These are phyloP conservation scores for Glossosoma conforme DNA, from an alignment of 1,140 invertebrate genomes.

Conservation along the genomic window DNA sequence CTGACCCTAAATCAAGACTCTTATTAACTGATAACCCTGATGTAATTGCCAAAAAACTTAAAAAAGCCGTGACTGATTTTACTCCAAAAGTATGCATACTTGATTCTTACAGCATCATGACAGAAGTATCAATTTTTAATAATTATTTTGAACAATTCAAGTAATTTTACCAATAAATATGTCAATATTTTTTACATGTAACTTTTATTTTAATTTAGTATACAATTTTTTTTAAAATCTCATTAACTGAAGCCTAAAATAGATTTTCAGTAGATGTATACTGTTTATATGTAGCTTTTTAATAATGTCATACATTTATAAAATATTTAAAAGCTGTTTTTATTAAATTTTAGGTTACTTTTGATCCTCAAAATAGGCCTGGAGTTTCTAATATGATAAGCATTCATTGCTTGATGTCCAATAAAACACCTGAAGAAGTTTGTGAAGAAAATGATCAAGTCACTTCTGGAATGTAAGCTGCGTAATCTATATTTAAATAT, in stretches of 20 bases:
- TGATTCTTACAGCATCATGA: too few species aligned
- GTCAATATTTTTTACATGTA: slow-evolving; percentile 1
- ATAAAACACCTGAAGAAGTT: slow-evolving; percentile 64
- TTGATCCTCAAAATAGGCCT: slow-evolving; percentile 69
- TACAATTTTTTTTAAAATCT: too few species aligned
- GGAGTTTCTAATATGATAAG: slow-evolving; percentile 85
- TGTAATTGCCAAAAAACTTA: slow-evolving; percentile 73
- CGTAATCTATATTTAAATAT: slow-evolving; percentile 16
- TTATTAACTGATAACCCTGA: slow-evolving; percentile 78
- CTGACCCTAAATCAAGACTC: slow-evolving; percentile 72
- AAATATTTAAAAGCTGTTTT: slow-evolving; percentile 1
- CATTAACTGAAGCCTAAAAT: too few species aligned
- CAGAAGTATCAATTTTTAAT: too few species aligned
- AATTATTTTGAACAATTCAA: too few species aligned
- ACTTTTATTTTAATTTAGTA: neutral
- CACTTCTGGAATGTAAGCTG: slow-evolving; percentile 65
- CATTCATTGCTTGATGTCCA: slow-evolving; percentile 75
- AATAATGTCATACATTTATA: neutral
- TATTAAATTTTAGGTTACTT: slow-evolving; percentile 58
- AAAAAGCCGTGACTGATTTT: slow-evolving; percentile 90
- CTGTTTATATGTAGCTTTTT: slow-evolving; percentile 6
- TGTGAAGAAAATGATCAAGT: slow-evolving; percentile 61
- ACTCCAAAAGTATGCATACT: slow-evolving; percentile 57
- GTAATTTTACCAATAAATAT: too few species aligned
- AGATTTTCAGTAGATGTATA: too few species aligned